Conservation (phyloP, 2,113 vertebrate species). For the Bostrychus sinensis region DNA sequence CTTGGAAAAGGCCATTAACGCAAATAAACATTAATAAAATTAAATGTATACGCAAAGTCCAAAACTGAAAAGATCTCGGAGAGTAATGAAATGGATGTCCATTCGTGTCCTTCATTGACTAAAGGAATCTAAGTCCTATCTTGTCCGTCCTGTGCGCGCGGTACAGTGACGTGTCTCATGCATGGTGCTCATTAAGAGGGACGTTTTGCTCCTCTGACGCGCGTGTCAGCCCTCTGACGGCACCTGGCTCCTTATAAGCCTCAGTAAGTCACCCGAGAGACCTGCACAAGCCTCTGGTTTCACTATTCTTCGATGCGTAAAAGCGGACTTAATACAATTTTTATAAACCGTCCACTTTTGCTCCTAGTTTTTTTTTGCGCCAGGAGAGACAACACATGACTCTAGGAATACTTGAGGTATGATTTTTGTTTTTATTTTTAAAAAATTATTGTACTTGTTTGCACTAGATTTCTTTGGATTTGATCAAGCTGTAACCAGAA, state of each 20-base stretch:
- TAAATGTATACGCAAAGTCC: background rate
- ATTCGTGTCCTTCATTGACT: conserved; percentile 7
- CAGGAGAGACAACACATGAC: conserved; percentile 48
- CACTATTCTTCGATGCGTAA: conserved; percentile 15
- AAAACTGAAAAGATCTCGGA: conserved; percentile 8
- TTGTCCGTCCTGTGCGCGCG: conserved; percentile 4
- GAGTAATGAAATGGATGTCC: background rate
- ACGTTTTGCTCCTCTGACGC: conserved; percentile 70
- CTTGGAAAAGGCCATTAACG: background rate
- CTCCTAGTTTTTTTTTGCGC: conserved; percentile 11
- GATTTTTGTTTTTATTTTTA: conserved; percentile 14
- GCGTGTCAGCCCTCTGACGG: conserved; percentile 81
- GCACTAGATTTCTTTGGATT: too few species aligned
- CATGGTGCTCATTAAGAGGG: conserved; percentile 71
- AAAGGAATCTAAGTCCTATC: conserved; percentile 30
- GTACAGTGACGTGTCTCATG: conserved; percentile 55
- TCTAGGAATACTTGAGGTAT: conserved; percentile 55
- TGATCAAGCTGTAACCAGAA: too few species aligned
- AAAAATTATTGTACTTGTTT: background rate
- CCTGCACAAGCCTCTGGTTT: conserved; percentile 33
- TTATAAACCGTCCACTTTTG: conserved; percentile 4
- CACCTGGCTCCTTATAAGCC: conserved; percentile 84
- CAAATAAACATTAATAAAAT: background rate
- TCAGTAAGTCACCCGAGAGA: conserved; percentile 50
- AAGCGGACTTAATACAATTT: conserved; percentile 15